Percentiles rank a stretch among this genome's conserved stretches.
Evolutionary conservation across 2,888 invertebrate genomes (phyloP).

Genomic region (Polydrusus cervinus): DNA sequence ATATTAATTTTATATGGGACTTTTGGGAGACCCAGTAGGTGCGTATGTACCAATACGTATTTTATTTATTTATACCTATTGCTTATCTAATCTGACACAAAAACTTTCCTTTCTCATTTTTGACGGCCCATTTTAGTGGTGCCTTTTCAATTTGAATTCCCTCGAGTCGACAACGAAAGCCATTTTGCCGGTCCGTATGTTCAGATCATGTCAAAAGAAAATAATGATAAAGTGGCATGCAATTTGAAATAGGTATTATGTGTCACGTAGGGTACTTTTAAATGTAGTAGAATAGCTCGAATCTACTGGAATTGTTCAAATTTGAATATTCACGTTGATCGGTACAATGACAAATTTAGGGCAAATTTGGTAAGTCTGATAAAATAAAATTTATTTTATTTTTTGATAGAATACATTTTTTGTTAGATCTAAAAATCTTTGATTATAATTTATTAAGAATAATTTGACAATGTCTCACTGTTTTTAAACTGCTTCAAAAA

Average conservation of each 20-base stretch:
- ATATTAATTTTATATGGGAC: too few species aligned
- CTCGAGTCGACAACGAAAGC: slow-evolving; percentile 8
- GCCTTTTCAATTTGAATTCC: slow-evolving; percentile 17
- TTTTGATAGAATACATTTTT: too few species aligned
- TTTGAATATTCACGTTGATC: too few species aligned
- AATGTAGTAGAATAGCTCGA: neutral
- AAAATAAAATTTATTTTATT: too few species aligned
- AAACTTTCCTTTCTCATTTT: slow-evolving; percentile 9
- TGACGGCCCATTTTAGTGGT: neutral
- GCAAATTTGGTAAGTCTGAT: too few species aligned
- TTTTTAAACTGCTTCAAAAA: too few species aligned
- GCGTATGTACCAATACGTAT: too few species aligned
- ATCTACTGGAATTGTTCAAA: neutral
- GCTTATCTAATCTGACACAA: neutral
- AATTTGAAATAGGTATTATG: neutral
- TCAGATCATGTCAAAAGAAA: slow-evolving; percentile 14
- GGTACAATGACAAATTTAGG: too few species aligned
- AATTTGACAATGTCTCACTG: too few species aligned
- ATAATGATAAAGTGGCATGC: slow-evolving; percentile 25
- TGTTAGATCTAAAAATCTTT: too few species aligned
- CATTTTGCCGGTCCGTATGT: slow-evolving; percentile 23
- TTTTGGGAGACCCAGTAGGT: too few species aligned
- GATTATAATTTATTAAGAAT: too few species aligned
- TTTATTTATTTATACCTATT: neutral
- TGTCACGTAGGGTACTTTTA: neutral